phyloP scores from a whole-genome alignment of 2,888 invertebrate genomes.

The Amaurobius ferox region DNA sequence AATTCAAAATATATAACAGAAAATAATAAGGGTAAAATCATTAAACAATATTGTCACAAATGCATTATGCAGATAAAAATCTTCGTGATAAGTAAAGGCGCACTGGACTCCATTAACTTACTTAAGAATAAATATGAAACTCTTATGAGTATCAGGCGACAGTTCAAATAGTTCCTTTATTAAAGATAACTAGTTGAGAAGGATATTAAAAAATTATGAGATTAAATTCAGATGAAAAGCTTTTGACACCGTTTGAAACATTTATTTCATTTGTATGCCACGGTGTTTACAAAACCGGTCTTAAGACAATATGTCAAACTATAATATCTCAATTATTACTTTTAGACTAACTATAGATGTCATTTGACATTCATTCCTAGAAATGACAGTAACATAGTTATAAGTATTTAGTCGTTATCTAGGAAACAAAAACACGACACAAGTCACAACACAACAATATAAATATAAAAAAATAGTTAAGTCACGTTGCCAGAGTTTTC shows the following conservation, averaged over 20 bases:
- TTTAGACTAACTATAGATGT: background rate
- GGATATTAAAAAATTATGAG: too few relatives aligned
- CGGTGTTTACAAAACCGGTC: slow-evolving; percentile 59
- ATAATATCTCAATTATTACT: background rate
- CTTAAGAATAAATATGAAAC: too few relatives aligned
- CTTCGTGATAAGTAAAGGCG: too few relatives aligned
- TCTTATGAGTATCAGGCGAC: too few relatives aligned
- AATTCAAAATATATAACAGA: too few relatives aligned
- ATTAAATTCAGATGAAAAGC: too few relatives aligned
- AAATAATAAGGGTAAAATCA: too few relatives aligned
- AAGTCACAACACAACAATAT: slow-evolving; percentile 12
- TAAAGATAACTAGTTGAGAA: too few relatives aligned
- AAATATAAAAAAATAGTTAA: background rate
- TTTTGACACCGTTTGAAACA: slow-evolving; percentile 55
- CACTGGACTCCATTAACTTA: too few relatives aligned
- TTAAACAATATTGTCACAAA: too few relatives aligned
- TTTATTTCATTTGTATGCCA: slow-evolving; percentile 24
- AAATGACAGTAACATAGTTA: slow-evolving; percentile 7
- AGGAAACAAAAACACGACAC: slow-evolving; percentile 26
- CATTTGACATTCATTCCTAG: background rate
- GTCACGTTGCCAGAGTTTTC: background rate
- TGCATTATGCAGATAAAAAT: too few relatives aligned
- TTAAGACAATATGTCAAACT: background rate
- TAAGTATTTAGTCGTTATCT: slow-evolving; percentile 32
- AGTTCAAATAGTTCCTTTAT: too few relatives aligned